Percentiles rank a stretch among this genome's conserved stretches.
phyloP scores from a whole-genome alignment of 2,888 invertebrate genomes.

The Xestobium rufovillosum region DNA sequence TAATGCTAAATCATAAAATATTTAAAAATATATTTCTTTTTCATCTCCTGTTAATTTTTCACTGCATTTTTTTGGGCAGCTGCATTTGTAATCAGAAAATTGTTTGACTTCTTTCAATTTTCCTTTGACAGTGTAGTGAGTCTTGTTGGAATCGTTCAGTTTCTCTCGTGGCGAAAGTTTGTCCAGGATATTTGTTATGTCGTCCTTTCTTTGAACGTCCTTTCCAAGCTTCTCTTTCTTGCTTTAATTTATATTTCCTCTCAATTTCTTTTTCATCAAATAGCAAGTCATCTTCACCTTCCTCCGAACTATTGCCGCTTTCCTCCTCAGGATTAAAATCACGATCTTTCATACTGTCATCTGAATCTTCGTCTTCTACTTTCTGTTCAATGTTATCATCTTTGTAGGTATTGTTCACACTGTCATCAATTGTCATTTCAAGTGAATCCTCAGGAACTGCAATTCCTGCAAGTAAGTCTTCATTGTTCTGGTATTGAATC shows the following conservation, averaged over 20 bases:
- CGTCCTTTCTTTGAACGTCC: conserved; percentile 16
- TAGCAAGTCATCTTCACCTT: conserved; percentile 10
- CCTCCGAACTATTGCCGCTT: conserved; percentile 12
- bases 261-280: conserved; percentile 12
- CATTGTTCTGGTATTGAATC: conserved; percentile 9
- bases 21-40: conserved; percentile 13
- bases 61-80: conserved; percentile 15
- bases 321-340: conserved; percentile 17
- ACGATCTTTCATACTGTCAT: conserved; percentile 15
- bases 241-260: conserved; percentile 8
- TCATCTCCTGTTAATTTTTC: conserved; percentile 15
- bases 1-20: conserved; percentile 14
- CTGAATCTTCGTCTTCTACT: conserved; percentile 13
- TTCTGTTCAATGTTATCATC: conserved; percentile 4
- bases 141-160: conserved; percentile 16
- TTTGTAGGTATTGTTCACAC: conserved; percentile 1
- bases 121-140: conserved; percentile 15
- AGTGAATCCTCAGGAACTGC: conserved; percentile 5
- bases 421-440: conserved; percentile 6
- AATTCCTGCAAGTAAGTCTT: conserved; percentile 14
- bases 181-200: conserved; percentile 17
- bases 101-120: conserved; percentile 12
- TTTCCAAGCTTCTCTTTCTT: conserved; percentile 13
- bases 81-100: conserved; percentile 14
- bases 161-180: conserved; percentile 17